Evolutionary conservation across 2,888 invertebrate species (phyloP), one percentile per base, ranked within the genome.

Genomic region (Hoplodrina ambigua): DNA sequence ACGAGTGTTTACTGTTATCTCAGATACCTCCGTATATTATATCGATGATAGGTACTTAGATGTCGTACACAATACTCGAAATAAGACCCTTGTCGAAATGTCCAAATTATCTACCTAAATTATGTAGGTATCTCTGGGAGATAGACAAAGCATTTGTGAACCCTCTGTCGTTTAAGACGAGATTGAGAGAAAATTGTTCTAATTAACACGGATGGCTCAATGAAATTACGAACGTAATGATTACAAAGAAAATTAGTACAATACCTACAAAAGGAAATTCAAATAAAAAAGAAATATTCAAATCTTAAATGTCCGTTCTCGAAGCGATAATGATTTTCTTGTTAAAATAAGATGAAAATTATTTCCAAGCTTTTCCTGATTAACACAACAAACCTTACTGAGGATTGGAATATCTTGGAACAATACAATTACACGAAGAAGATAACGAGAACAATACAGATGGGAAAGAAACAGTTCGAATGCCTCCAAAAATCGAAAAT

Each of bases 1-100:
- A 88, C 79, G 85, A 86, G 83, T 82, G 77, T 82, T 83, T 80
- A 85, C 81, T 82, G 79, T 85, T 81, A 71, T 69, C 53, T 61
- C 41, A 67, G 72, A 82, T 75, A 75, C 72, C 70, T 62, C 53
- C 37, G 59, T 75, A 77, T 81, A 75, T 82, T 68, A 65, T 61
- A 72, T 72, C 67, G 70, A 65, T 82, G 73, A 63, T 76, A 58
- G 44, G 66, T 77, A 70, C 63, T 77, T 63, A 65, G 30, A 78
- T 57, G 79, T 69, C 52, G 78, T 56, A 59, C 60, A 69, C 77
- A 77, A 72, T 74, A 60, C 62, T 62, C 61, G 50, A 54, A 80
- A 78, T 70, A 72, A 60, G 68, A 70, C 69, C 69, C 72, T 70
- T 67, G 67, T 68, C 65, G 63, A 56, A 75, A 83, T 49, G 72